Evolutionary conservation across 2,797 vertebrate genomes (phyloP).

Genomic region (Benthosema pterotum): DNA sequence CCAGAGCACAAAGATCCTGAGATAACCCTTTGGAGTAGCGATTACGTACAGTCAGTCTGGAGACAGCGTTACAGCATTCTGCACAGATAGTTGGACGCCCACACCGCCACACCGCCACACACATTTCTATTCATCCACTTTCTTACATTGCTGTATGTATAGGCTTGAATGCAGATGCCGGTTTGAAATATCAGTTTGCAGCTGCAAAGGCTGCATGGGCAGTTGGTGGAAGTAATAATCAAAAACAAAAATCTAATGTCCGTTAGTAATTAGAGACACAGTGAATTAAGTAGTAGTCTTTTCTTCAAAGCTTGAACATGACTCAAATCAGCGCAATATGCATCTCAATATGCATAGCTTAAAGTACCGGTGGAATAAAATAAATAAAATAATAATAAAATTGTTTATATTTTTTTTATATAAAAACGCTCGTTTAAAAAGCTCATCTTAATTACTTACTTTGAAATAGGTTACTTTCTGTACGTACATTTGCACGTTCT

Average conservation of each 20-base stretch:
- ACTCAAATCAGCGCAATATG: constrained; percentile 19
- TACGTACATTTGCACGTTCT: too few relatives aligned
- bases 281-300: constrained; percentile 6
- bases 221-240: neutral
- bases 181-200: neutral
- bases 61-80: neutral
- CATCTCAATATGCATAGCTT: neutral
- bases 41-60: neutral
- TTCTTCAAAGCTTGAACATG: neutral
- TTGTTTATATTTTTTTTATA: too few relatives aligned
- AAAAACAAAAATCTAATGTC: too few relatives aligned
- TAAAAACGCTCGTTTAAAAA: too few relatives aligned
- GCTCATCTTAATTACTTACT: too few relatives aligned
- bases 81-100: neutral
- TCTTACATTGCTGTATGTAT: neutral
- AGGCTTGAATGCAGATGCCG: neutral
- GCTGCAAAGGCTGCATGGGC: neutral
- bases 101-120: too few relatives aligned
- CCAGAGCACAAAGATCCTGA: neutral
- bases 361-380: too few relatives aligned
- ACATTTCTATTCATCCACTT: constrained; percentile 11
- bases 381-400: too few relatives aligned
- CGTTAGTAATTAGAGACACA: constrained; percentile 11
- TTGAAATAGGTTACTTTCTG: too few relatives aligned
- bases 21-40: constrained; percentile 5